These are phyloP conservation scores for Ochotona princeps DNA, from an alignment of 2,113 vertebrate species.

Conservation along the genomic window DNA sequence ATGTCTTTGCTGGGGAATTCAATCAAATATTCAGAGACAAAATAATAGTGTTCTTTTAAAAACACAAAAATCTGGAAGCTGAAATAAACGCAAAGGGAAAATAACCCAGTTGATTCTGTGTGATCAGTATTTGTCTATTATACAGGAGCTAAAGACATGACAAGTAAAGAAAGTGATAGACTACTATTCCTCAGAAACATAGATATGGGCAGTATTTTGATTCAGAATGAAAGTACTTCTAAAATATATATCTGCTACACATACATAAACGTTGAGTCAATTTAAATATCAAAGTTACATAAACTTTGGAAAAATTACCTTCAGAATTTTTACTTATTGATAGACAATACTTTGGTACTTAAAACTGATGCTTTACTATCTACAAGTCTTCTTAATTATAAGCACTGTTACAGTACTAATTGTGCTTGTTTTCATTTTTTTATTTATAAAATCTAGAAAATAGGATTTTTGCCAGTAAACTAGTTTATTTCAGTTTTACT, in stretches of 20 bases:
- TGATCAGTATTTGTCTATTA: too few relatives aligned
- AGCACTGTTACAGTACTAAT: background rate
- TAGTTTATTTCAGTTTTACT: constrained; percentile 48
- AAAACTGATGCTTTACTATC: constrained; percentile 11
- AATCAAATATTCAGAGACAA: too few relatives aligned
- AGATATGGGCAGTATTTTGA: background rate
- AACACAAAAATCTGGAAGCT: too few relatives aligned
- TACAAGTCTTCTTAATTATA: background rate
- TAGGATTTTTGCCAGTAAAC: background rate
- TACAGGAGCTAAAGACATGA: too few relatives aligned
- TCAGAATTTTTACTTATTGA: background rate
- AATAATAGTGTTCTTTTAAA: too few relatives aligned
- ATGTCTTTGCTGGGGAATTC: too few relatives aligned
- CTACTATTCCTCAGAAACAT: too few relatives aligned
- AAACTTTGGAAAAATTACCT: background rate
- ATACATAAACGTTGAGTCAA: background rate
- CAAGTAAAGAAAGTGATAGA: too few relatives aligned
- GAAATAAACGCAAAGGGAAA: too few relatives aligned
- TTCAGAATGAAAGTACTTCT: constrained; percentile 19
- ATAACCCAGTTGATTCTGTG: too few relatives aligned
- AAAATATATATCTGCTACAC: too few relatives aligned
- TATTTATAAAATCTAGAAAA: background rate
- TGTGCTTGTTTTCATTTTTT: constrained; percentile 8
- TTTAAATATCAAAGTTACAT: background rate
- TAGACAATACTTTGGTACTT: constrained; percentile 5